Conservation (phyloP, 2,888 invertebrate genomes). For the Cheilosia grossa region DNA sequence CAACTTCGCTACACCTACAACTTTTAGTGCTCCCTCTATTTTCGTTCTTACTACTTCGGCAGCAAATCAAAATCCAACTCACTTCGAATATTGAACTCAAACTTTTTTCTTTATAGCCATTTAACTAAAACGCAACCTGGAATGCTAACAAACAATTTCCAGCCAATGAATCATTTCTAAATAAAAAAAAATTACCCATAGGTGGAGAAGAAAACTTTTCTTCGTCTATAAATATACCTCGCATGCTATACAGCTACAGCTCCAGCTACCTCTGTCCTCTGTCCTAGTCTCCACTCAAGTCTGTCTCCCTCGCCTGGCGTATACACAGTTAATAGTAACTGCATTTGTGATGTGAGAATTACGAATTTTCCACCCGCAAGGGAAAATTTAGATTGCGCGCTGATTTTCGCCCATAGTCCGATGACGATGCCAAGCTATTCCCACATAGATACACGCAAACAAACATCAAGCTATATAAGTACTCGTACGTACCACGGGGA, state of each 20-base stretch:
- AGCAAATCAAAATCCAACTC: background rate
- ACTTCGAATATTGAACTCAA: background rate
- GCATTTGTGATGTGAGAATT: constrained; percentile 61
- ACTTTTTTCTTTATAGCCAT: background rate
- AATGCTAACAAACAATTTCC: constrained; percentile 27
- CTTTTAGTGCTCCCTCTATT: too few species aligned
- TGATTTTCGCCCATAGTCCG: constrained; percentile 27
- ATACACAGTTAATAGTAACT: constrained; percentile 50
- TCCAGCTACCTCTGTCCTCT: background rate
- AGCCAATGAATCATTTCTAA: constrained; percentile 38
- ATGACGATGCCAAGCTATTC: constrained; percentile 36
- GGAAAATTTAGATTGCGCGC: constrained; percentile 51
- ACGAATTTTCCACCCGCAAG: constrained; percentile 65
- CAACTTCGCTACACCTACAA: too few species aligned
- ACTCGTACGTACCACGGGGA: background rate
- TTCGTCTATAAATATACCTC: background rate
- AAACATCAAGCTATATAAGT: constrained; percentile 8
- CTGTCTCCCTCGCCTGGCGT: background rate
- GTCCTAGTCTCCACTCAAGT: constrained; percentile 8
- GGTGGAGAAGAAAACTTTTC: constrained; percentile 12
- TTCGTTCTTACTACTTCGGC: background rate
- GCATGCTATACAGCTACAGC: constrained; percentile 18
- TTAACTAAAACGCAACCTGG: constrained; percentile 20
- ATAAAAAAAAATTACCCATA: background rate
- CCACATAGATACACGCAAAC: constrained; percentile 25